Conservation (phyloP, 2,113 vertebrate species). For the Corythaeola cristata region DNA sequence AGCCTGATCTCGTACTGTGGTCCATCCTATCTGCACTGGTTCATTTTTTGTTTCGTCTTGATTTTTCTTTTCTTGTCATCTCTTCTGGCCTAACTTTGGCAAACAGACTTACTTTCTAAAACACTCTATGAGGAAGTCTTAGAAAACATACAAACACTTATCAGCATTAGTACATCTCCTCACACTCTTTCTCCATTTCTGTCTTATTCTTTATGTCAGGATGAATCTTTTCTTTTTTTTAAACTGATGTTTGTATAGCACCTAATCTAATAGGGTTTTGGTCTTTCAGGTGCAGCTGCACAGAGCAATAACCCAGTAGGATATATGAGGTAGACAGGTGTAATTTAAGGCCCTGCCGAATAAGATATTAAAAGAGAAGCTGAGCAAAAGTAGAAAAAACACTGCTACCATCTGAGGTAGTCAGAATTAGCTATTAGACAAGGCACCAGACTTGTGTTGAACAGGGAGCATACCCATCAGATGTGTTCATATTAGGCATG, state of each 20-base stretch:
- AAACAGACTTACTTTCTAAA: background rate
- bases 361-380: background rate
- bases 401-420: background rate
- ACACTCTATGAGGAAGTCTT: background rate
- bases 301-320: background rate
- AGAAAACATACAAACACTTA: background rate
- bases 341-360: background rate
- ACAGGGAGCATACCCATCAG: background rate
- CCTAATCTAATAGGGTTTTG: background rate
- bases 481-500: background rate
- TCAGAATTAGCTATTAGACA: background rate
- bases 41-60: background rate
- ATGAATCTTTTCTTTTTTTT: background rate
- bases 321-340: background rate
- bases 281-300: background rate
- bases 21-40: background rate
- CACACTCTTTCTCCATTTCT: background rate
- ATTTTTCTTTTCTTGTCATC: background rate
- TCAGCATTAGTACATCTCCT: background rate
- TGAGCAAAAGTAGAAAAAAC: background rate
- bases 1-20: background rate
- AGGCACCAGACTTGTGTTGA: background rate
- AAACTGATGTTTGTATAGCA: background rate
- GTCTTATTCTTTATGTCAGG: background rate
- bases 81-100: background rate